Conservation (phyloP, 2,113 vertebrate genomes). For the Hydrochoerus hydrochaeris region DNA sequence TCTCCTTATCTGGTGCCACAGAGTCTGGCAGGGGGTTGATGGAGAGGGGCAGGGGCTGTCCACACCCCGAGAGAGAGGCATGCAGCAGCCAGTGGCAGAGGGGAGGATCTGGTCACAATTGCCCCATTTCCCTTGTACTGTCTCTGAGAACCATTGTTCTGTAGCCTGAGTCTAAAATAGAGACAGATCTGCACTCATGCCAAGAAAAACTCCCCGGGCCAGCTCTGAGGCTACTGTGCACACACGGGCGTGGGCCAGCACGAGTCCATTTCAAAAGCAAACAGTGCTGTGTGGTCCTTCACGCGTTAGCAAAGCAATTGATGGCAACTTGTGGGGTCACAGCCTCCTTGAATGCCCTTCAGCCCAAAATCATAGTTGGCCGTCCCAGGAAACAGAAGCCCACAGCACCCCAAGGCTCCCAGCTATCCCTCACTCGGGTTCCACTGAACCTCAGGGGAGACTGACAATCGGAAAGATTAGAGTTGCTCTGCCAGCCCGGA, state of each 20-base stretch:
- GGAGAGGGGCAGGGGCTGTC: neutral
- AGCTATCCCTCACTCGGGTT: neutral
- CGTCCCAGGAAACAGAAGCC: neutral
- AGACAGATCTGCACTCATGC: neutral
- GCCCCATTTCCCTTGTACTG: neutral
- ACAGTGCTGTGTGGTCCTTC: slow-evolving; percentile 67
- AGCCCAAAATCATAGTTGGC: neutral
- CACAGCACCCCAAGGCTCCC: neutral
- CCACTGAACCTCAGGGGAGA: neutral
- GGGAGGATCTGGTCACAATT: neutral
- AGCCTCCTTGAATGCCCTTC: neutral
- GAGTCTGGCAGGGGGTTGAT: neutral
- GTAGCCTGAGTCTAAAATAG: slow-evolving; percentile 38
- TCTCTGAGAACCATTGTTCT: slow-evolving; percentile 52
- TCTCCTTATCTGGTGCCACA: neutral
- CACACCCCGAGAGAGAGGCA: neutral
- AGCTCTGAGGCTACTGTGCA: neutral
- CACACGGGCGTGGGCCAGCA: neutral
- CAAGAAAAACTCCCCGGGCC: slow-evolving; percentile 64
- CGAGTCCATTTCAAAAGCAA: slow-evolving; percentile 43
- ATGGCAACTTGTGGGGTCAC: neutral
- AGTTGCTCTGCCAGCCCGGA: neutral
- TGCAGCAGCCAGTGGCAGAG: neutral
- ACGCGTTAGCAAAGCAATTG: neutral
- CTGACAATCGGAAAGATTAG: neutral